phyloP scores from a whole-genome alignment of 2,888 invertebrate genomes.

The Nomada lathburiana region DNA sequence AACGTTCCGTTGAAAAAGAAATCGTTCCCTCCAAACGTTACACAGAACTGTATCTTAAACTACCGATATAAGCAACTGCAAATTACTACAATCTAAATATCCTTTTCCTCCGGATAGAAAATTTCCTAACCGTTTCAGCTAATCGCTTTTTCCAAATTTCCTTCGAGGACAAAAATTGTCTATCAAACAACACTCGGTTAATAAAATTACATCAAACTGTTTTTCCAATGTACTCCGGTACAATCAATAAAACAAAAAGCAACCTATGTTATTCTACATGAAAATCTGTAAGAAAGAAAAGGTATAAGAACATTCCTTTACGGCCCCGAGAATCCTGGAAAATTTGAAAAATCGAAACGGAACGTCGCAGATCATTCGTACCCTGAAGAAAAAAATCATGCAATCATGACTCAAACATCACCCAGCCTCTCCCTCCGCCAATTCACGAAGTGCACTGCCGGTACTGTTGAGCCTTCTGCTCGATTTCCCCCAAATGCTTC shows the following conservation, averaged over 20 bases:
- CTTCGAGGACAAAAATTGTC: not conserved
- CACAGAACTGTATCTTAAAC: too few species aligned
- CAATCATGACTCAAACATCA: not conserved
- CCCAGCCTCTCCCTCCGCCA: not conserved
- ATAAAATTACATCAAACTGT: not conserved
- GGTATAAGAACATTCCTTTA: not conserved
- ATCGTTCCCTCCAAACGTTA: not conserved
- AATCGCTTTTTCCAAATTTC: not conserved
- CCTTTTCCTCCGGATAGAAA: not conserved
- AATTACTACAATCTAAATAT: not conserved
- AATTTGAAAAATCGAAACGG: not conserved
- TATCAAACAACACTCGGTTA: not conserved
- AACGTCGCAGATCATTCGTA: not conserved
- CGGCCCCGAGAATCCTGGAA: not conserved
- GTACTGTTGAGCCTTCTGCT: slow-evolving; percentile 87
- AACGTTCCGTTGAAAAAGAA: not conserved
- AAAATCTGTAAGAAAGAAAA: not conserved
- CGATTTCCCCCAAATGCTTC: slow-evolving; percentile 87
- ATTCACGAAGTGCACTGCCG: slow-evolving; percentile 85
- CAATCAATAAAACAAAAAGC: too few species aligned
- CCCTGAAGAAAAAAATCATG: not conserved
- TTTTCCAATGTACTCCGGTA: too few species aligned
- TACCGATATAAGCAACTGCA: not conserved
- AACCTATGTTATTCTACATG: not conserved
- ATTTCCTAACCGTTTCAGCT: too few species aligned